Conservation (phyloP, 2,113 vertebrate genomes). For the Mugil cephalus region DNA sequence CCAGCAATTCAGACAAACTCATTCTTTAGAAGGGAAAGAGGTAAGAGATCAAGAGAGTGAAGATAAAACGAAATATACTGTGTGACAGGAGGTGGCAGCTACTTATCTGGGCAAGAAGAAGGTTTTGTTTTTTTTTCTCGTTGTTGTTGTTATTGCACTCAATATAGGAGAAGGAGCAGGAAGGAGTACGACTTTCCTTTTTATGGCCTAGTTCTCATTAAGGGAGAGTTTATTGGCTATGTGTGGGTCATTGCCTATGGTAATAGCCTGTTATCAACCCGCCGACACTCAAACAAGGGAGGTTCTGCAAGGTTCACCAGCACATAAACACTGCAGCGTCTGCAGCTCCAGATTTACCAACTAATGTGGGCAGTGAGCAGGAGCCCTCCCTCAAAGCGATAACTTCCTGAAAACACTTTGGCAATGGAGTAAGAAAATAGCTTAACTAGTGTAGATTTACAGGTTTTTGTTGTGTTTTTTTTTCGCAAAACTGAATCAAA, state of each 20-base stretch:
- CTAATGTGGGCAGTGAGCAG: conserved; percentile 18
- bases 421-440: conserved; percentile 14
- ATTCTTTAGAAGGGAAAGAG: conserved; percentile 23
- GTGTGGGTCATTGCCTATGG: conserved; percentile 78
- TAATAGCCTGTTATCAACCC: conserved; percentile 75
- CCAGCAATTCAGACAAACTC: neutral
- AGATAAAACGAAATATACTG: conserved; percentile 46
- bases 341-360: conserved; percentile 28
- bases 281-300: conserved; percentile 68
- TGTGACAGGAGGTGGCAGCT: conserved; percentile 20
- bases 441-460: neutral
- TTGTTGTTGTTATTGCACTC: too few relatives aligned
- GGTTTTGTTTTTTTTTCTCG: conserved; percentile 36
- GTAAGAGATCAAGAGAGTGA: conserved; percentile 1
- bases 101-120: conserved; percentile 35
- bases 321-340: conserved; percentile 50
- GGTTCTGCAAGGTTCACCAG: conserved; percentile 58
- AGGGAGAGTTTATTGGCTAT: conserved; percentile 76
- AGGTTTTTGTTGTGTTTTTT: too few relatives aligned
- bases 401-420: conserved; percentile 13
- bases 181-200: conserved; percentile 44
- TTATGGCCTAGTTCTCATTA: conserved; percentile 75
- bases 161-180: conserved; percentile 42
- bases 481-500: too few relatives aligned
- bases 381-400: neutral